Percentiles rank a stretch among this genome's conserved stretches.
Conservation (phyloP, 2,113 vertebrate genomes). For the Butorides virescens region DNA sequence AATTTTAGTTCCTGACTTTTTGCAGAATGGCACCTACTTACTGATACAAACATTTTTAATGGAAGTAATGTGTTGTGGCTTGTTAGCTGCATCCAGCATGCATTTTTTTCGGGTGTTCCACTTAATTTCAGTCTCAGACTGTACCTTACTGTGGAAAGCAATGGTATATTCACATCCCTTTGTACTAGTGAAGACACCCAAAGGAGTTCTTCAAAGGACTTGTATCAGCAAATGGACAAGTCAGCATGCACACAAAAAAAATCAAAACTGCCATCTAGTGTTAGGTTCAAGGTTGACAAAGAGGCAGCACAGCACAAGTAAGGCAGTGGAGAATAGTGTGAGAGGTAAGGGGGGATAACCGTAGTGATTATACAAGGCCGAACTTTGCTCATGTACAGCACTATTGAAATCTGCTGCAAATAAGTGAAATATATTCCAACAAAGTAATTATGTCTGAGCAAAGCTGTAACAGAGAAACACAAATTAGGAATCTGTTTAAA, state of each 20-base stretch:
- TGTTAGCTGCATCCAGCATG: background rate
- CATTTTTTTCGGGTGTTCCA: background rate
- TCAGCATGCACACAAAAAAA: accelerated
- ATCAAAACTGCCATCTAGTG: background rate
- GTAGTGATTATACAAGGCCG: background rate
- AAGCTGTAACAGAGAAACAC: background rate
- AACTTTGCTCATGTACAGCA: background rate
- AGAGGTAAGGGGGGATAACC: background rate
- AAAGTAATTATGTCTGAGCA: background rate
- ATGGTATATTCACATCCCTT: background rate
- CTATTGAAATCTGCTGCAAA: background rate
- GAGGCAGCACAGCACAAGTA: background rate
- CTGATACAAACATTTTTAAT: background rate
- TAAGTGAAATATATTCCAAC: background rate
- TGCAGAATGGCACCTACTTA: background rate
- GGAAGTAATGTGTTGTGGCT: background rate
- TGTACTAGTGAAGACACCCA: background rate
- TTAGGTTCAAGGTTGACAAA: background rate
- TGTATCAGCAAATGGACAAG: accelerated
- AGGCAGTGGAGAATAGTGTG: accelerated
- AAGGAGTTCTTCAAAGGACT: accelerated
- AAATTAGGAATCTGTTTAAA: background rate
- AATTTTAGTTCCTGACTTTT: background rate
- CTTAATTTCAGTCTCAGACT: background rate
- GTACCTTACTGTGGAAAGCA: background rate